Evolutionary conservation across 2,113 vertebrate genomes (phyloP), one percentile per base, ranked within the genome.

Genomic region (Lanius ludovicianus): DNA sequence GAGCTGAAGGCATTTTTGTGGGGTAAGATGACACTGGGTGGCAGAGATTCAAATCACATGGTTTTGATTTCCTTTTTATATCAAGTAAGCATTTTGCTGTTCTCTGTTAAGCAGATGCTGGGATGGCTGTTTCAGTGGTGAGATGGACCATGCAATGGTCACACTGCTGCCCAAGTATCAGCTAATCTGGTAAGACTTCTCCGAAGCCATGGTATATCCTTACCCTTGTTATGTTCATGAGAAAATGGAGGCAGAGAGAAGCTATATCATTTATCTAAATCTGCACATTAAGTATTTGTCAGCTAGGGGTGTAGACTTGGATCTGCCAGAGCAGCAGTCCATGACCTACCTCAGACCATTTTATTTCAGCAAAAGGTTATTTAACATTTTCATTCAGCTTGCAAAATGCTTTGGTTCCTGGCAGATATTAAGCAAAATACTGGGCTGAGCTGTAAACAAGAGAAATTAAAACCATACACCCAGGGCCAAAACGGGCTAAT

Each of bases 381-480:
- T 81, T 68, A 68, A 84, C 80, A 74, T 94, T 75, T 83, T 49
- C 63, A 85, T 84, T 78, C 69, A 39, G 74, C 79, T 89, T 88
- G 60, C 28, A 89, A 96, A 95, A 65, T 60, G 49, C 39, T 94
- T 87, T 92, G 35, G 42, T 69, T 96, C 70, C 52, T 59, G 88
- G 55, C 83, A 81, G 75, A 41, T 60, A 80, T 82, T 79, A 82
- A 86, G 44, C 35, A 93, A 90, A 95, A 83, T 67, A 30, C 3
- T 27, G 88, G 89, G 63, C 74, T 93, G 86, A 89, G 68, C 63
- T 74, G 62, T 70, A 89, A 94, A 84, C n/a, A 79, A 74, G 53
- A 70, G 37, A 55, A 84, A 73, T 62, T 19, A 91, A 96, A 86
- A 50, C 31, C 31, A 31, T 55, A 44, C 22, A 76, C 21, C 17